Percentiles rank a stretch among this genome's conserved stretches.
Evolutionary conservation across 1,140 invertebrate species (phyloP).

Genomic region (Gonioctena quinquepunctata): DNA sequence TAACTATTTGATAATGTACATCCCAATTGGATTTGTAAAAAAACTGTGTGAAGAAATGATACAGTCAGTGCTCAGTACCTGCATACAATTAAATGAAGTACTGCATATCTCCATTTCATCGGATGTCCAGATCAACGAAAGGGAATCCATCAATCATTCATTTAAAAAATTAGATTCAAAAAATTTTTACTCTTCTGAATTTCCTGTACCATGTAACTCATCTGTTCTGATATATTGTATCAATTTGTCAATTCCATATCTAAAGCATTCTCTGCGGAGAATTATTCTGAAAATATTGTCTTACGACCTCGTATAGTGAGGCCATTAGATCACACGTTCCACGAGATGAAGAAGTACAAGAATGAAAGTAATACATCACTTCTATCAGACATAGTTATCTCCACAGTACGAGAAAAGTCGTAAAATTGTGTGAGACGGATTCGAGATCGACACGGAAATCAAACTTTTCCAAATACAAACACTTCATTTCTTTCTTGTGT

Average conservation of each 20-base stretch:
- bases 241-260: conserved; percentile 15
- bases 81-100: too few relatives aligned
- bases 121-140: too few relatives aligned
- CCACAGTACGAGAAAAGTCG: background rate
- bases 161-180: too few relatives aligned
- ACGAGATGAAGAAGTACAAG: conserved; percentile 1
- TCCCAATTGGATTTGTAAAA: too few relatives aligned
- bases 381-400: conserved; percentile 8
- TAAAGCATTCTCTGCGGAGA: background rate
- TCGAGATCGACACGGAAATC: conserved; percentile 2
- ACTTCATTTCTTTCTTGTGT: background rate
- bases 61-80: too few relatives aligned
- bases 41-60: too few relatives aligned
- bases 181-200: too few relatives aligned
- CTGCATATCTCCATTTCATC: too few relatives aligned
- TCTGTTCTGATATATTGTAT: background rate
- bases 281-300: conserved; percentile 3
- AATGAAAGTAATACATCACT: conserved; percentile 13
- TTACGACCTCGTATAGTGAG: background rate
- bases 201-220: too few relatives aligned
- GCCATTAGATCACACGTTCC: conserved; percentile 2
- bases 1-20: too few relatives aligned
- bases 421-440: conserved; percentile 7
- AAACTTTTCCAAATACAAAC: background rate
- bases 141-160: too few relatives aligned